Conservation (phyloP, 2,113 vertebrate species). For the Bubo blakistoni region DNA sequence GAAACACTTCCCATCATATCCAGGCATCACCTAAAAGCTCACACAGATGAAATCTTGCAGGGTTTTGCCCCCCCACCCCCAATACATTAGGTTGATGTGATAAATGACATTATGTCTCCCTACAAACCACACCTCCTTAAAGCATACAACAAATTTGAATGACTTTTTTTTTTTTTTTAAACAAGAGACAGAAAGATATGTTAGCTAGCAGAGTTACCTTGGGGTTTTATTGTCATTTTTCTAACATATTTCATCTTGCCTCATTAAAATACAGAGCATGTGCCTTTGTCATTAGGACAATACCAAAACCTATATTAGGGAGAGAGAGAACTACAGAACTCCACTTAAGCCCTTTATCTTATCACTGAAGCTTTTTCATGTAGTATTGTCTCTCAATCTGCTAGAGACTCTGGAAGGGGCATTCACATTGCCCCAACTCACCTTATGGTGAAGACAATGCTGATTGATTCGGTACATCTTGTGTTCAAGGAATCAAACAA, state of each 20-base stretch:
- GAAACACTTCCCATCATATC: neutral
- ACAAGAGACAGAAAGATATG: neutral
- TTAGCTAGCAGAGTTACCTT: neutral
- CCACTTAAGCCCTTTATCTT: neutral
- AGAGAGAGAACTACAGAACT: neutral
- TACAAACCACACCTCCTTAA: neutral
- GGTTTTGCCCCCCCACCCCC: neutral
- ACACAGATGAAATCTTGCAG: neutral
- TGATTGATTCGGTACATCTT: neutral
- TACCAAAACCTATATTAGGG: neutral
- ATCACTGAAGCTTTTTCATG: neutral
- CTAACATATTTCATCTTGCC: neutral
- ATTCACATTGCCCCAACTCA: neutral
- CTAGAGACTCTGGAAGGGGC: neutral
- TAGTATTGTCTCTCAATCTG: neutral
- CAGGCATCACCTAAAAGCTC: neutral
- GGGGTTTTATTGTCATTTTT: neutral
- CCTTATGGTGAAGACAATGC: neutral
- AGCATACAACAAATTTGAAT: neutral
- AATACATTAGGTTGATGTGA: neutral
- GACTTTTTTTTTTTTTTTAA: neutral
- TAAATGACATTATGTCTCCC: neutral
- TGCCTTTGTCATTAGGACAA: neutral
- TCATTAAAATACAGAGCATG: neutral
- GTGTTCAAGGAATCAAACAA: neutral